Evolutionary conservation across 1,140 invertebrate genomes (phyloP).

Genomic region (Drosophila parabipectinata): DNA sequence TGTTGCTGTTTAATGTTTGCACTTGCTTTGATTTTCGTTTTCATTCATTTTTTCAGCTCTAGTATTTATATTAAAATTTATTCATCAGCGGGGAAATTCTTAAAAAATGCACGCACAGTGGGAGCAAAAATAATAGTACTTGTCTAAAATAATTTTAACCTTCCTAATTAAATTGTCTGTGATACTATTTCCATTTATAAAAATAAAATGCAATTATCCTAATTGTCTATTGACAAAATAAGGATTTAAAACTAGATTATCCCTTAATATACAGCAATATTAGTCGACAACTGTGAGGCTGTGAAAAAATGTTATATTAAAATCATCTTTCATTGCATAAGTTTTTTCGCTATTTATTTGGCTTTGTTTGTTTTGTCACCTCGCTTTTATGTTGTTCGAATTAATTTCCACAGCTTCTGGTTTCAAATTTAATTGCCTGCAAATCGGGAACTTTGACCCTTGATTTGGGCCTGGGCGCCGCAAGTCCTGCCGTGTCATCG

Average conservation of each 20-base stretch:
- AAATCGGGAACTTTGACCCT: slow-evolving; percentile 5
- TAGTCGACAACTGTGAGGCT: neutral
- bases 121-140: slow-evolving; percentile 9
- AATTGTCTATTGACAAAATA: slow-evolving; percentile 3
- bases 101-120: slow-evolving; percentile 1
- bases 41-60: slow-evolving; percentile 36
- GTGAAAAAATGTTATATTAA: neutral
- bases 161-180: too few relatives aligned
- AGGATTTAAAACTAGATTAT: too few relatives aligned
- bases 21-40: slow-evolving; percentile 69
- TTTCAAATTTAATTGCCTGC: slow-evolving; percentile 26
- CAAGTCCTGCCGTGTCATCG: neutral
- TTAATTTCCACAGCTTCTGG: slow-evolving; percentile 25
- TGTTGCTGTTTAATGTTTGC: slow-evolving; percentile 63
- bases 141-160: neutral
- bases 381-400: slow-evolving; percentile 10
- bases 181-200: too few relatives aligned
- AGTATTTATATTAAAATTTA: slow-evolving; percentile 62
- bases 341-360: neutral
- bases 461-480: slow-evolving; percentile 4
- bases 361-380: slow-evolving; percentile 11
- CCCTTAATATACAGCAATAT: too few relatives aligned
- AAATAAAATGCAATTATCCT: neutral
- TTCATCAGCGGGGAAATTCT: slow-evolving; percentile 27
- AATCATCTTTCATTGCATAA: neutral